A percentile compares a stretch with the other conserved stretches of the same genome.
Evolutionary conservation across 2,888 invertebrate genomes (phyloP).

Genomic region (Aphodius granarius): DNA sequence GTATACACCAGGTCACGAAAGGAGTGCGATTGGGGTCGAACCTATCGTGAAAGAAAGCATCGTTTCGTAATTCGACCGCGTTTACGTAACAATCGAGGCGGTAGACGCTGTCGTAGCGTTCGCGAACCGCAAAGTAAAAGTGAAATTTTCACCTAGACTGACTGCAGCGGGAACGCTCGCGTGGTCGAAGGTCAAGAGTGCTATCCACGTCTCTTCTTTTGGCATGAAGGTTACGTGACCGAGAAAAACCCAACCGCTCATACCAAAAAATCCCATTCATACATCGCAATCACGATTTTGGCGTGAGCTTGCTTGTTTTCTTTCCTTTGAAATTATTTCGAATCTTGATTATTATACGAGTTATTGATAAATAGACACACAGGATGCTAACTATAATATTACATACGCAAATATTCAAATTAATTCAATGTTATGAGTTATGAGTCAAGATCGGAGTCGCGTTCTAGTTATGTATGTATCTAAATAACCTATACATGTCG

Average conservation of each 20-base stretch:
- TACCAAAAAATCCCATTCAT: background rate
- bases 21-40: background rate
- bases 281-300: too few relatives aligned
- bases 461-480: background rate
- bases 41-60: background rate
- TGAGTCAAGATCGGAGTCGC: background rate
- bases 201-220: background rate
- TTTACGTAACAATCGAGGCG: background rate
- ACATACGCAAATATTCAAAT: background rate
- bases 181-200: background rate
- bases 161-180: background rate
- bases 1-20: background rate
- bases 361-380: background rate
- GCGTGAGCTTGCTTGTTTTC: too few relatives aligned
- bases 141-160: background rate
- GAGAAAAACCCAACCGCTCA: background rate
- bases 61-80: background rate
- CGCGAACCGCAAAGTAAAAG: background rate
- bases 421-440: background rate
- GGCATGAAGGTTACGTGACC: background rate
- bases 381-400: background rate
- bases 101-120: background rate
- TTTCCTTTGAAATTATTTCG: too few relatives aligned
- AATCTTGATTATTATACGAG: too few relatives aligned
- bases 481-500: background rate